phyloP scores from a whole-genome alignment of 92 coral and sea anemone genomes.

The Phenganax stokvisi region DNA sequence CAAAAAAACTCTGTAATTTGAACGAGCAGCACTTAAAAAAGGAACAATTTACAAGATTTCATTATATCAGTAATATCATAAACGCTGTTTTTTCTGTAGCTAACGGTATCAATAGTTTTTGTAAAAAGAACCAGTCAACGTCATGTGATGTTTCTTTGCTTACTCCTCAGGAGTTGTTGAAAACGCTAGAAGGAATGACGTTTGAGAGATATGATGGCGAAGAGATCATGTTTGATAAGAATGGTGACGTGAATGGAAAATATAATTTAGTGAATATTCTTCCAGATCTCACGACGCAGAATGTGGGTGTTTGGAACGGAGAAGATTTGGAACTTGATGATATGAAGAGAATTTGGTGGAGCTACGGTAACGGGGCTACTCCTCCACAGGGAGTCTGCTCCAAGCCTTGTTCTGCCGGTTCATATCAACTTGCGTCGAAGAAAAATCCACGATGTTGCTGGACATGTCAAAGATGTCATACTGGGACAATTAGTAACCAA shows the following conservation, averaged over 20 bases:
- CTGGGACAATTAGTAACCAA: conserved; percentile 49
- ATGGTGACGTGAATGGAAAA: conserved; percentile 53
- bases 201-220: conserved; percentile 21
- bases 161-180: background rate
- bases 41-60: conserved; percentile 40
- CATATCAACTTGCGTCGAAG: conserved; percentile 1
- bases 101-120: conserved; percentile 47
- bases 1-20: conserved; percentile 23
- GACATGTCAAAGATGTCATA: conserved; percentile 58
- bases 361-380: background rate
- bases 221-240: conserved; percentile 43
- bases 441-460: conserved; percentile 58
- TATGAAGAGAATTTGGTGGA: conserved; percentile 41
- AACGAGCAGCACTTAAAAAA: conserved; percentile 1
- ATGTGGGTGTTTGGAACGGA: conserved; percentile 28
- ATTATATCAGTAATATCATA: conserved; percentile 57
- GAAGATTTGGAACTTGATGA: conserved; percentile 6
- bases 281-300: background rate
- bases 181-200: conserved; percentile 22
- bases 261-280: conserved; percentile 52
- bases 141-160: conserved; percentile 11
- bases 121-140: conserved; percentile 23
- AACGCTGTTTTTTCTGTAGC: conserved; percentile 65
- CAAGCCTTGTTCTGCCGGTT: background rate
- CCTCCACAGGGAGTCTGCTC: conserved; percentile 35